Conservation (phyloP, 1,140 invertebrate species). For the Scaptomyza graminum region DNA sequence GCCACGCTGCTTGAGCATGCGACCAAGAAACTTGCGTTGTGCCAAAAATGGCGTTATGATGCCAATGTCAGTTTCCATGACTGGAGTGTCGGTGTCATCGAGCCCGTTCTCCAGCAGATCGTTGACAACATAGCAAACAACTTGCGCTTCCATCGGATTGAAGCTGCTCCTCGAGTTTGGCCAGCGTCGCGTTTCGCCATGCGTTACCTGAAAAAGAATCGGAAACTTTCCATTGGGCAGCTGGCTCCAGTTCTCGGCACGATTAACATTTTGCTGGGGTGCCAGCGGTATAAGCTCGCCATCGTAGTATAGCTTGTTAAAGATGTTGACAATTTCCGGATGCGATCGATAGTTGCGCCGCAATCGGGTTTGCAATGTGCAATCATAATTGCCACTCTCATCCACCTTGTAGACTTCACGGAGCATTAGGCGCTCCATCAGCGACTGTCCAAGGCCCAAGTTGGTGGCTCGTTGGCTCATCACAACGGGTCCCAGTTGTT, state of each 20-base stretch:
- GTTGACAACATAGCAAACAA: conserved; percentile 85
- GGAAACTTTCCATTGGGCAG: conserved; percentile 85
- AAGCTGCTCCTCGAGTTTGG: conserved; percentile 9
- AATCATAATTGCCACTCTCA: conserved; percentile 5
- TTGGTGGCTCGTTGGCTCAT: conserved; percentile 84
- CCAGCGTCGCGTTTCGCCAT: conserved; percentile 68
- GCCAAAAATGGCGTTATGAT: conserved; percentile 91
- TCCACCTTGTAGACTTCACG: conserved; percentile 84
- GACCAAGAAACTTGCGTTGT: conserved; percentile 84
- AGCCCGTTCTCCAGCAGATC: conserved; percentile 75
- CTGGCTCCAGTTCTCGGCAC: conserved; percentile 67
- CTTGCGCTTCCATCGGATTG: conserved; percentile 85
- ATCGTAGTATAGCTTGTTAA: conserved; percentile 87
- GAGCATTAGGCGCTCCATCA: conserved; percentile 85
- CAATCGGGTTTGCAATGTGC: conserved; percentile 86
- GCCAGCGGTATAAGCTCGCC: conserved; percentile 84
- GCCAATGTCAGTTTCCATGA: conserved; percentile 88
- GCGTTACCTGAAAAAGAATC: conserved; percentile 87
- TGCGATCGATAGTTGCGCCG: conserved; percentile 87
- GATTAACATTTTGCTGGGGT: neutral
- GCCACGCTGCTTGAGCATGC: conserved; percentile 61
- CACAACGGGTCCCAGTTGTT: conserved; percentile 91
- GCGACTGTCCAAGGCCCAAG: conserved; percentile 84
- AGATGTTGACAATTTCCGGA: conserved; percentile 85
- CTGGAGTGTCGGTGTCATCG: neutral